Base-by-base conservation (phyloP, 1,140 invertebrate genomes). In the Megalopta genalis region DNA sequence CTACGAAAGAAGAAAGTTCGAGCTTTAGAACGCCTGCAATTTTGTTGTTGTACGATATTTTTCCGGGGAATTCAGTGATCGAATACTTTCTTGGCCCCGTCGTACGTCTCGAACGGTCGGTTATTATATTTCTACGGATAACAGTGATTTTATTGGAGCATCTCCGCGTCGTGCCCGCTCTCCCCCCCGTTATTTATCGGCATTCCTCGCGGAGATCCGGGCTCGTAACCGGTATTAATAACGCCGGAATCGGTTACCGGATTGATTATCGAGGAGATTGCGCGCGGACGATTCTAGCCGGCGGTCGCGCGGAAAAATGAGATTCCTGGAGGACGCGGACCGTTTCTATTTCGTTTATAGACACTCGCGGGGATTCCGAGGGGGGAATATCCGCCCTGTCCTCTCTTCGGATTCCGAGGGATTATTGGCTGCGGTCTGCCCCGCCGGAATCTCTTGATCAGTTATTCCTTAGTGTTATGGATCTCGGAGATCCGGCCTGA, bases 201-300 rank as follows among this genome's bases (percentile, higher is more conserved):
- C 7, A 9, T 16, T 18, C 37, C 49, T 25, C 25, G n/a, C 18
- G n/a, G 14, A 9, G 27, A 37, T 14, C 42, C 16, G 25, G 9
- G 9, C 12, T 21, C 23, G 67, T 27, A 77, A 46, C 32, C 59
- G 42, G 60, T 71, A 77, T 77, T 77, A 78, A 72, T 72, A 78
- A 64, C 75, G 59, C 42, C 46, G 18, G 59, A 78, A 72, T 77
- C 68, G 59, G 42, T 68, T 25, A 32, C 59, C 59, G 52, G 76
- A 78, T 78, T 72, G 76, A 78, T 78, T 63, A 78, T 59, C 23
- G 54, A 7, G 32, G 23, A 64, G 60, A 78, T 77, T 77, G 60
- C 32, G 6, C 10, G 2, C 10, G 9, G n/a, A 62, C 42, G 57
- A 52, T 21, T 18, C 62, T 21, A 60, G 37, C 18, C 10, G 16